Percentiles rank a stretch among this genome's conserved stretches.
Conservation (phyloP, 2,888 invertebrate species). For the Pantelozetes paolii region DNA sequence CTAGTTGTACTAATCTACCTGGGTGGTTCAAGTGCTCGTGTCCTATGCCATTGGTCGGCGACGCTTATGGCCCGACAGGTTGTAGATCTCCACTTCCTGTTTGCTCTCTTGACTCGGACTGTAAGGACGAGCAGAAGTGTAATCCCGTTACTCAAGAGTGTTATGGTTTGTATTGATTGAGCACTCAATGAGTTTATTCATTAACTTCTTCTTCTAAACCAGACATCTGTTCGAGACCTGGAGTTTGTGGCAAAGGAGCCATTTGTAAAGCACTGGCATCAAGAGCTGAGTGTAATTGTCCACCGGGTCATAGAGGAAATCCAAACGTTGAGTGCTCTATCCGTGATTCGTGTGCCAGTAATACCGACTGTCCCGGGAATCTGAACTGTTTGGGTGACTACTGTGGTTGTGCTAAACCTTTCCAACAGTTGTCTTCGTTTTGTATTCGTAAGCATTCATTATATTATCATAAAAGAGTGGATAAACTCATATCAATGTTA, state of each 20-base stretch:
- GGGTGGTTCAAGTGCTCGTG: constrained; percentile 88
- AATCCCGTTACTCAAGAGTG: constrained; percentile 48
- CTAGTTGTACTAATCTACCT: constrained; percentile 70
- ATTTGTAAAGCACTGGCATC: constrained; percentile 62
- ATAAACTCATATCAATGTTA: not conserved
- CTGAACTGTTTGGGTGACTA: constrained; percentile 48
- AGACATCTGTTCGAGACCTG: constrained; percentile 65
- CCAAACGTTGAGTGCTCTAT: constrained; percentile 64
- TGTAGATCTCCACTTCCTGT: constrained; percentile 47
- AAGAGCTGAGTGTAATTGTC: constrained; percentile 73
- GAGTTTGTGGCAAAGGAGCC: constrained; percentile 67
- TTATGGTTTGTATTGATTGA: constrained; percentile 43
- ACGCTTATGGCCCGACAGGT: constrained; percentile 62
- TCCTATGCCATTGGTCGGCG: constrained; percentile 70
- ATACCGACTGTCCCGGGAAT: constrained; percentile 49
- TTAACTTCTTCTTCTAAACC: constrained; percentile 49
- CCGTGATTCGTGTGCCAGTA: constrained; percentile 45
- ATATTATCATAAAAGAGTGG: not conserved
- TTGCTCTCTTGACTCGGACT: constrained; percentile 47
- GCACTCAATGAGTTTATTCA: not conserved
- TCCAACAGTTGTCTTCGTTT: constrained; percentile 46
- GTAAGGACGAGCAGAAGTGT: constrained; percentile 47
- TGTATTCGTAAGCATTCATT: constrained; percentile 33
- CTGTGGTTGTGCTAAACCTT: constrained; percentile 49
- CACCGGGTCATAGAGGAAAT: constrained; percentile 69